Conservation (phyloP, 2,797 vertebrate genomes). For the Ceryle rudis region DNA sequence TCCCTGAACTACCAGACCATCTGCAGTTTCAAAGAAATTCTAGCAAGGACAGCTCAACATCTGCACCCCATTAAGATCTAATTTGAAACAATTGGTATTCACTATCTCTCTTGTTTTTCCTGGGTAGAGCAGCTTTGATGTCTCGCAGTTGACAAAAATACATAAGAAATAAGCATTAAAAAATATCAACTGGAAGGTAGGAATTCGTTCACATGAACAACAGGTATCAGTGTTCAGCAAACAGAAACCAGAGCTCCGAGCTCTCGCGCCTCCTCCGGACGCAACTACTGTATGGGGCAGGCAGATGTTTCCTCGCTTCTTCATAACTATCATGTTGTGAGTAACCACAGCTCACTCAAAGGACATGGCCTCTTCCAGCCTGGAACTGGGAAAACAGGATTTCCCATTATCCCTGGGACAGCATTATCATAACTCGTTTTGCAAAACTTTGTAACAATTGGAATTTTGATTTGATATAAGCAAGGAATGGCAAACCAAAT, state of each 20-base stretch:
- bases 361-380: background rate
- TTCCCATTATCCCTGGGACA: background rate
- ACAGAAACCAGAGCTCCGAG: background rate
- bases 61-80: slow-evolving; percentile 66
- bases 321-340: background rate
- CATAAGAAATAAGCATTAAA: slow-evolving; percentile 12
- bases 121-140: slow-evolving; percentile 63
- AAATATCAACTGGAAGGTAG: background rate
- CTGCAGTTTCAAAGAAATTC: slow-evolving; percentile 72
- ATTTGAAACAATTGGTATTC: slow-evolving; percentile 72
- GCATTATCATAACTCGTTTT: background rate
- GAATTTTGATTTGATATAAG: background rate
- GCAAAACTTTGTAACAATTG: background rate
- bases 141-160: slow-evolving; percentile 36
- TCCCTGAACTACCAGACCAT: slow-evolving; percentile 56
- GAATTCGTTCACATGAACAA: background rate
- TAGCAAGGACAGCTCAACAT: slow-evolving; percentile 42
- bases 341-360: background rate
- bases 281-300: background rate
- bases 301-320: background rate
- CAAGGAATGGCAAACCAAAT: background rate
- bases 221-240: slow-evolving; percentile 1
- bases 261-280: background rate
- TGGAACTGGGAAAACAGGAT: fast-evolving
- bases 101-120: slow-evolving; percentile 57